phyloP scores from a whole-genome alignment of 2,888 invertebrate species.

The Orthonevra nobilis region DNA sequence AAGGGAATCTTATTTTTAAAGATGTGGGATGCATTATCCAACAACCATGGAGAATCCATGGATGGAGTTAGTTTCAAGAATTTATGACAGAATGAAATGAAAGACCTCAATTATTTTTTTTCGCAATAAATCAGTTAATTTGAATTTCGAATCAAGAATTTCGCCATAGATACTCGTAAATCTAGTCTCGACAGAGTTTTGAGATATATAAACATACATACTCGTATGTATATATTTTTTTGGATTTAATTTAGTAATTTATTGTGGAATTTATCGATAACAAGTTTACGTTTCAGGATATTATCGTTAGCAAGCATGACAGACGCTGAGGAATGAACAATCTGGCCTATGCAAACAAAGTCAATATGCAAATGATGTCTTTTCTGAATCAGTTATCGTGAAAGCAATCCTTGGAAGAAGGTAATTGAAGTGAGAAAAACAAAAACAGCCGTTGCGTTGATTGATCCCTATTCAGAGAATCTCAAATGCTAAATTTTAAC shows the following conservation, averaged over 20 bases:
- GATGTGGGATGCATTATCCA: not conserved
- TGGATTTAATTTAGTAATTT: slow-evolving; percentile 8
- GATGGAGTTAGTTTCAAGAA: not conserved
- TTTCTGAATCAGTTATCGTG: too few relatives aligned
- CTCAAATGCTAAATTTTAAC: too few relatives aligned
- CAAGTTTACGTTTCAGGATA: not conserved
- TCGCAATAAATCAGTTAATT: slow-evolving; percentile 20
- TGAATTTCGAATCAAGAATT: slow-evolving; percentile 18
- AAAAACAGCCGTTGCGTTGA: too few relatives aligned
- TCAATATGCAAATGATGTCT: too few relatives aligned
- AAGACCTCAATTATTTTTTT: slow-evolving; percentile 39
- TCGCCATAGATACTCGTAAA: not conserved
- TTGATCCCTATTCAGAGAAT: too few relatives aligned
- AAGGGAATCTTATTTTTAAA: too few relatives aligned
- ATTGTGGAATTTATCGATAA: slow-evolving; percentile 8
- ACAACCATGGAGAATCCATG: not conserved
- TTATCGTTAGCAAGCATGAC: not conserved
- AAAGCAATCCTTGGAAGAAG: too few relatives aligned
- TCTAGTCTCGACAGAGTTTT: not conserved
- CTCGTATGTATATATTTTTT: too few relatives aligned
- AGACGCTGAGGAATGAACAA: slow-evolving; percentile 1
- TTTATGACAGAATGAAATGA: slow-evolving; percentile 22
- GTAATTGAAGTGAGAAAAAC: too few relatives aligned
- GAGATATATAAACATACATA: too few relatives aligned
- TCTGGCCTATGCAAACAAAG: too few relatives aligned